Evolutionary conservation across 2,888 invertebrate genomes (phyloP).

Genomic region (Slavum lentiscoides): DNA sequence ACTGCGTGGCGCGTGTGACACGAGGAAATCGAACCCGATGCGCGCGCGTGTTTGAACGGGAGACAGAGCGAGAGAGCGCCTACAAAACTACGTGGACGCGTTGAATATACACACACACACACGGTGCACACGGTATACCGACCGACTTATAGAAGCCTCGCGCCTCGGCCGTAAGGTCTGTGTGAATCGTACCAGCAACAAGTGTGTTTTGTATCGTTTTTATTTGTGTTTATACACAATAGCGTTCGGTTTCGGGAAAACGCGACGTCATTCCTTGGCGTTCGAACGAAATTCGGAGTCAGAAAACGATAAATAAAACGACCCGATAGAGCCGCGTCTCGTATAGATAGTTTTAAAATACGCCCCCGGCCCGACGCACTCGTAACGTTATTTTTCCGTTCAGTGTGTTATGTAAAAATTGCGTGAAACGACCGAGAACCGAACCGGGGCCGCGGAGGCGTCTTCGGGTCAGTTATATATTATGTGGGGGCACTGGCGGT

Average conservation of each 20-base stretch:
- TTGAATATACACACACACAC: not conserved
- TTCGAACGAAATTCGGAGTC: conserved; percentile 7
- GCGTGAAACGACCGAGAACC: too few species aligned
- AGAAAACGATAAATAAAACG: conserved; percentile 25
- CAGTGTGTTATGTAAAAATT: too few species aligned
- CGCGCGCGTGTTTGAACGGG: not conserved
- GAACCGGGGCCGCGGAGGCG: too few species aligned
- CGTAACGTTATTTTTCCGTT: too few species aligned
- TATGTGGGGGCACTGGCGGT: too few species aligned
- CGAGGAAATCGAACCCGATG: conserved; percentile 3
- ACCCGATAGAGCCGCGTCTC: conserved; percentile 13
- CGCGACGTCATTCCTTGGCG: conserved; percentile 7
- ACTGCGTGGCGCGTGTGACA: not conserved
- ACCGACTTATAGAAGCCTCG: conserved; percentile 10
- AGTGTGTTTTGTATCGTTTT: conserved; percentile 33
- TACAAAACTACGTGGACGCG: not conserved
- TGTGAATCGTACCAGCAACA: conserved; percentile 26
- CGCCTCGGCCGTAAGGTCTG: conserved; percentile 12
- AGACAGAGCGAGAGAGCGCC: not conserved
- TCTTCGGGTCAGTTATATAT: too few species aligned
- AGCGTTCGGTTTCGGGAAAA: not conserved
- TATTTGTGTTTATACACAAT: not conserved
- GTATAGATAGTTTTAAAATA: not conserved
- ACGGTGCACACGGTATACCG: too few species aligned
- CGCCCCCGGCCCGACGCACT: too few species aligned